Conservation (phyloP, 2,888 invertebrate genomes). For the Barypeithes pellucidus region DNA sequence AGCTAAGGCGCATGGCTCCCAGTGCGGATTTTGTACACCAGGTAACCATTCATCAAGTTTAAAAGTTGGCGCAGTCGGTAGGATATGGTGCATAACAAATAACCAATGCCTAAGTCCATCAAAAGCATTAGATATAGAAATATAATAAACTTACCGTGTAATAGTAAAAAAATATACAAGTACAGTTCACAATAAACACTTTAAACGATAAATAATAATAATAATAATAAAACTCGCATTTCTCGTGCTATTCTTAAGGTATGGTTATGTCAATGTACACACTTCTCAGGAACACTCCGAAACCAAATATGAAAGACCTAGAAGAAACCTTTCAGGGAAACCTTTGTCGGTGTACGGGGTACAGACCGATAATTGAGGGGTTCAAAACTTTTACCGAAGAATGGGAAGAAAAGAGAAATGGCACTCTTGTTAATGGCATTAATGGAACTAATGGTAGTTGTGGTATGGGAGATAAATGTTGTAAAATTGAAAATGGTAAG, state of each 20-base stretch:
- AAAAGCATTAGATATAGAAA: too few relatives aligned
- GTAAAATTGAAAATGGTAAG: conserved; percentile 70
- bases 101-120: background rate
- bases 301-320: conserved; percentile 83
- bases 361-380: conserved; percentile 93
- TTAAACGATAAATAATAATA: too few relatives aligned
- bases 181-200: too few relatives aligned
- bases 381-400: conserved; percentile 88
- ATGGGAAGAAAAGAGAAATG: conserved; percentile 73
- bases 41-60: conserved; percentile 71
- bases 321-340: conserved; percentile 89
- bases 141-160: too few relatives aligned
- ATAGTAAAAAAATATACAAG: too few relatives aligned
- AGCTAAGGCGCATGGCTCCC: conserved; percentile 87
- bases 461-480: conserved; percentile 79
- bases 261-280: conserved; percentile 98
- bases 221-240: too few relatives aligned
- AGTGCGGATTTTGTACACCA: conserved; percentile 90
- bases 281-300: conserved; percentile 81
- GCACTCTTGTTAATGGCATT: conserved; percentile 58
- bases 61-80: conserved; percentile 1
- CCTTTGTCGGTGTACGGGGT: conserved; percentile 95
- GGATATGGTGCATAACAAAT: background rate
- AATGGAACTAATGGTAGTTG: conserved; percentile 68
- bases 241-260: conserved; percentile 19